A percentile compares a stretch with the other conserved stretches of the same genome.
Conservation (phyloP, 2,113 vertebrate genomes). For the Lophotis ruficrista region DNA sequence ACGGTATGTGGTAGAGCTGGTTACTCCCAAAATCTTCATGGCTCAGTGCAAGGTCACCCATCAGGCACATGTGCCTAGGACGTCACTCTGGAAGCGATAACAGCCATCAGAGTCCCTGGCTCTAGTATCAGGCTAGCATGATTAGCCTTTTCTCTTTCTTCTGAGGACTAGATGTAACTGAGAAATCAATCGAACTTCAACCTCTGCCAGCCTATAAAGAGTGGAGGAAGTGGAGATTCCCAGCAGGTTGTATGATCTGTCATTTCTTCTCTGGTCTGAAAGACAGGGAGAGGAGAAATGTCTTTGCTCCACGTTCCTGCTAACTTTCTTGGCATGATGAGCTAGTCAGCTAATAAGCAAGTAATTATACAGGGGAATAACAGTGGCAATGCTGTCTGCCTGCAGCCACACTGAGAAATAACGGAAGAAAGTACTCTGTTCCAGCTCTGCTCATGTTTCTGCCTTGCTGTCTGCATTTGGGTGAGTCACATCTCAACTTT, state of each 20-base stretch:
- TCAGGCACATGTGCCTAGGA: background rate
- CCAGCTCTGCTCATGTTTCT: background rate
- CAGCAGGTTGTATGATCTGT: background rate
- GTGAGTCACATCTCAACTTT: background rate
- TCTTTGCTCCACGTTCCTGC: background rate
- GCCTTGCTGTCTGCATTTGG: background rate
- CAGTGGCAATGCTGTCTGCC: background rate
- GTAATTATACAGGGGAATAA: slow-evolving; percentile 21
- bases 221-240: background rate
- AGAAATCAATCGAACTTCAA: slow-evolving; percentile 38
- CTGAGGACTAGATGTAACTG: background rate
- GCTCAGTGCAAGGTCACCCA: accelerated
- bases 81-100: background rate
- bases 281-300: slow-evolving; percentile 12
- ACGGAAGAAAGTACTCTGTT: background rate
- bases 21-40: background rate
- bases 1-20: background rate
- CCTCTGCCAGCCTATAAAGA: background rate
- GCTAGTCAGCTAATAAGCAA: slow-evolving; percentile 38
- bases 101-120: background rate
- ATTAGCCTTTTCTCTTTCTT: slow-evolving; percentile 18
- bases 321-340: slow-evolving; percentile 31
- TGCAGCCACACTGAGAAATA: background rate
- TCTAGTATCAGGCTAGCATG: background rate
- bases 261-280: background rate